A percentile compares a stretch with the other conserved stretches of the same genome.
Conservation (phyloP, 2,888 invertebrate species). For the Lasius platythorax region DNA sequence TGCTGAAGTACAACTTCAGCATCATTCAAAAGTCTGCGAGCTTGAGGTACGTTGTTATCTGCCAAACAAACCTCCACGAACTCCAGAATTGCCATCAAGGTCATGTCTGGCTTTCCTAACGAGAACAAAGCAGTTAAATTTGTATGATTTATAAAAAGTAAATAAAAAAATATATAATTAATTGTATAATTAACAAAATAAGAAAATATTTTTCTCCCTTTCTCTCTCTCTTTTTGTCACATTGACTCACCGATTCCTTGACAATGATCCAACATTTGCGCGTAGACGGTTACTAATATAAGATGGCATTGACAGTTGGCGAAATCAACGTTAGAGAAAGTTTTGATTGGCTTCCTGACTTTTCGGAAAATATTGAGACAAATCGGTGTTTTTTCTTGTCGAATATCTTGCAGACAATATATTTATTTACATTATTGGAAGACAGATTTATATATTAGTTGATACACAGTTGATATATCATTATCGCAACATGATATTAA, state of each 20-base stretch:
- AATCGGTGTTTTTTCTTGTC: neutral
- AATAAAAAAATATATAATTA: neutral
- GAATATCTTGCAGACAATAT: neutral
- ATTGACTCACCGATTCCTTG: slow-evolving; percentile 87
- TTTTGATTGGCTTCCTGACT: slow-evolving; percentile 78
- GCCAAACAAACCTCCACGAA: slow-evolving; percentile 88
- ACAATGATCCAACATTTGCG: slow-evolving; percentile 88
- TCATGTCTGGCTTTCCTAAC: slow-evolving; percentile 86
- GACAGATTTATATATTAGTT: neutral
- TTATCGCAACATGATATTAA: neutral
- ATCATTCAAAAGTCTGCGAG: slow-evolving; percentile 87
- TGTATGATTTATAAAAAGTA: neutral
- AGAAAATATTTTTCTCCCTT: neutral
- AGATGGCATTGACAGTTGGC: slow-evolving; percentile 88
- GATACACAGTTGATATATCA: neutral
- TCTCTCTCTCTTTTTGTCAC: neutral
- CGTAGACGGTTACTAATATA: slow-evolving; percentile 88
- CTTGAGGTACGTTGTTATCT: slow-evolving; percentile 87
- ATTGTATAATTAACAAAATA: slow-evolving; percentile 8
- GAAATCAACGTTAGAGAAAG: slow-evolving; percentile 87
- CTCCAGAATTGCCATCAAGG: slow-evolving; percentile 88
- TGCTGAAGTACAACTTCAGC: slow-evolving; percentile 83
- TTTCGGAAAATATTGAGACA: slow-evolving; percentile 54
- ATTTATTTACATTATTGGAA: neutral
- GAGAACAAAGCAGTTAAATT: neutral